A percentile compares a stretch with the other conserved stretches of the same genome.
These are phyloP conservation scores for Tautogolabrus adspersus DNA, from an alignment of 2,113 vertebrate species.

Conservation along the genomic window DNA sequence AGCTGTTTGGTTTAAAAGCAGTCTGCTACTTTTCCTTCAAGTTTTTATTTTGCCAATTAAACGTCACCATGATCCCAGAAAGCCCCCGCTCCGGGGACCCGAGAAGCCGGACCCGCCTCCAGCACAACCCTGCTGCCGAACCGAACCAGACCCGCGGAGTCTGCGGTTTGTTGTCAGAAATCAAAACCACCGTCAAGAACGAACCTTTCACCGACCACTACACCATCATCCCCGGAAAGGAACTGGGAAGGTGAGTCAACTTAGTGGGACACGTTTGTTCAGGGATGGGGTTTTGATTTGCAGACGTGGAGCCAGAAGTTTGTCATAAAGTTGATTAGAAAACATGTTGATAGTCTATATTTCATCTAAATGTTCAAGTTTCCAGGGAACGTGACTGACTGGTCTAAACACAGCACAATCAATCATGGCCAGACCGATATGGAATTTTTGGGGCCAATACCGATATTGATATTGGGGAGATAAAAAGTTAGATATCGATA, in stretches of 20 bases:
- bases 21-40: not conserved
- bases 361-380: too few species aligned
- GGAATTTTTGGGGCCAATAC: too few species aligned
- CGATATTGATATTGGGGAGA: too few species aligned
- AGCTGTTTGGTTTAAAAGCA: not conserved
- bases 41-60: not conserved
- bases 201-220: slow-evolving; percentile 80
- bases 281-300: not conserved
- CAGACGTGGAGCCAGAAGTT: too few species aligned
- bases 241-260: slow-evolving; percentile 75
- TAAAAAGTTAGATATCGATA: too few species aligned
- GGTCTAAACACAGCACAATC: too few species aligned
- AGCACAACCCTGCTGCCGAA: slow-evolving; percentile 39
- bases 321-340: not conserved
- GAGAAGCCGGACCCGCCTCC: slow-evolving; percentile 47
- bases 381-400: too few species aligned
- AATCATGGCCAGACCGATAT: too few species aligned
- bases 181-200: slow-evolving; percentile 67
- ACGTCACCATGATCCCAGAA: slow-evolving; percentile 77
- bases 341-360: too few species aligned
- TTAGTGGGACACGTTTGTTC: not conserved
- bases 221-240: slow-evolving; percentile 78
- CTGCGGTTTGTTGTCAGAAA: slow-evolving; percentile 75
- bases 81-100: slow-evolving; percentile 60
- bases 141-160: slow-evolving; percentile 50